Conservation (phyloP, 2,888 invertebrate genomes). For the Cactoblastis cactorum region DNA sequence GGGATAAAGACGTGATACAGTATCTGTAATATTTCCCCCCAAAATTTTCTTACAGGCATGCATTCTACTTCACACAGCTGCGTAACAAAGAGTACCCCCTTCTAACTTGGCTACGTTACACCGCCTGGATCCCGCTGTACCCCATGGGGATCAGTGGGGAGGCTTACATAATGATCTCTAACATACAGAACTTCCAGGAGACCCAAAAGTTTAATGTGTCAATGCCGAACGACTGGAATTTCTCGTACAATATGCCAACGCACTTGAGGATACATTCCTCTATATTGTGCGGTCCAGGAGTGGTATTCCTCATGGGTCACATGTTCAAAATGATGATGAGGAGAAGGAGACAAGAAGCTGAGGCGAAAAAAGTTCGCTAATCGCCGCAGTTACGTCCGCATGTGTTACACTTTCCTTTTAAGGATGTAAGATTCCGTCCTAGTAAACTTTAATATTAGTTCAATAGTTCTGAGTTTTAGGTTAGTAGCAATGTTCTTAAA, state of each 20-base stretch:
- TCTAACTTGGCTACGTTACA: slow-evolving; percentile 92
- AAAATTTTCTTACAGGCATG: neutral
- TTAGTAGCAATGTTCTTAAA: no score
- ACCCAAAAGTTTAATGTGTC: slow-evolving; percentile 83
- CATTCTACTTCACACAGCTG: neutral
- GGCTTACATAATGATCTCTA: slow-evolving; percentile 84
- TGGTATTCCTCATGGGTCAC: neutral
- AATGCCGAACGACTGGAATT: slow-evolving; percentile 87
- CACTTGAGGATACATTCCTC: neutral
- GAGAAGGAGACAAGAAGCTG: neutral
- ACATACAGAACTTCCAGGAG: slow-evolving; percentile 90
- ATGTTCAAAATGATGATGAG: neutral
- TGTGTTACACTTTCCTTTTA: no score
- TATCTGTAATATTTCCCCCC: no score
- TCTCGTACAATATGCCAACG: slow-evolving; percentile 87
- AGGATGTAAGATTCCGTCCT: no score
- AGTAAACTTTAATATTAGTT: no score
- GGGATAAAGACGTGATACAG: no score
- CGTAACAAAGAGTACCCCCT: slow-evolving; percentile 31
- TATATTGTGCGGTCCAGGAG: neutral
- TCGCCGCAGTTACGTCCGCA: neutral
- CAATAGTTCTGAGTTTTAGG: no score
- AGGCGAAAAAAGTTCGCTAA: neutral
- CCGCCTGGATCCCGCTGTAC: slow-evolving; percentile 92
- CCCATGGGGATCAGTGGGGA: slow-evolving; percentile 90